Evolutionary conservation across 2,888 invertebrate species (phyloP).

Genomic region (Napeogenes sylphis): DNA sequence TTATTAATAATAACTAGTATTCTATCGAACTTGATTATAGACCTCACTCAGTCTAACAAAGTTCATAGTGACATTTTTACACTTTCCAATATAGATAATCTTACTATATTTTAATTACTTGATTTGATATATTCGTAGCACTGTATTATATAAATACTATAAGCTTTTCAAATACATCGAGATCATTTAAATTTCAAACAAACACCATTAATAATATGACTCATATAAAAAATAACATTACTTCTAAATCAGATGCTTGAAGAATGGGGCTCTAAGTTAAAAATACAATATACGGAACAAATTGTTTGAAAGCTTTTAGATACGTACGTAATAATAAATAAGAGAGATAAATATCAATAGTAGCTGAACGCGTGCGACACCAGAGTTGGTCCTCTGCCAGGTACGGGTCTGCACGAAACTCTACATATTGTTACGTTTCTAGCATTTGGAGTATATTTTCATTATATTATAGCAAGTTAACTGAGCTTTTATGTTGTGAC

Average conservation of each 20-base stretch:
- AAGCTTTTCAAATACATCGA: too few relatives aligned
- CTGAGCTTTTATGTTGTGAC: too few relatives aligned
- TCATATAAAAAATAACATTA: constrained; percentile 10
- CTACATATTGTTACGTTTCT: constrained; percentile 12
- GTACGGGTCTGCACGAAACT: constrained; percentile 37
- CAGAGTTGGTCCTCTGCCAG: constrained; percentile 58
- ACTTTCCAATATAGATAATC: too few relatives aligned
- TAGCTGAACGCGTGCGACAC: constrained; percentile 49
- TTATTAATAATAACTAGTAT: too few relatives aligned
- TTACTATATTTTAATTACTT: too few relatives aligned
- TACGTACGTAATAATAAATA: constrained; percentile 39
- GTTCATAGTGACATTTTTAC: too few relatives aligned
- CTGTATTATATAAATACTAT: too few relatives aligned
- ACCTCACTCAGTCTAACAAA: too few relatives aligned
- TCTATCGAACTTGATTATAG: too few relatives aligned
- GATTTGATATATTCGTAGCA: too few relatives aligned
- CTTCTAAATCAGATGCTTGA: constrained; percentile 24
- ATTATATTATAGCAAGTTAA: too few relatives aligned
- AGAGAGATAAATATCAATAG: constrained; percentile 38
- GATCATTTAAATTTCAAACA: too few relatives aligned
- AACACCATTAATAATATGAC: neutral
- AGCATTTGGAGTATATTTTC: neutral
- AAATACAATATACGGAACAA: constrained; percentile 30
- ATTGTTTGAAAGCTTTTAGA: constrained; percentile 39
- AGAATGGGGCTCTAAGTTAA: constrained; percentile 25